Evolutionary conservation across 2,888 invertebrate genomes (phyloP).

Genomic region (Nymphalis polychloros): DNA sequence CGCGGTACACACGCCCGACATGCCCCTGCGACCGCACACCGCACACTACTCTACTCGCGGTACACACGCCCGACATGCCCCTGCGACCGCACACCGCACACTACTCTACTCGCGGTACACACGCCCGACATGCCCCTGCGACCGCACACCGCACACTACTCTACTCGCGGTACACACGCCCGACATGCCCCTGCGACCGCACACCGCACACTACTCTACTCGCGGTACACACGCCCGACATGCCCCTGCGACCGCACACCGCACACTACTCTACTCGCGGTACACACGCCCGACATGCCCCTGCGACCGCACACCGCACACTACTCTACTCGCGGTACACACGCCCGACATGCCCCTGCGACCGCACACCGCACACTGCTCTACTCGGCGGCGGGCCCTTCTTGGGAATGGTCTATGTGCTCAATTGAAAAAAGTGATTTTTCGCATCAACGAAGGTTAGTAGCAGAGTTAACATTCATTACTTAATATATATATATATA

Average conservation of each 20-base stretch:
- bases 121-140: slow-evolving; percentile 89
- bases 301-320: slow-evolving; percentile 61
- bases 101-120: slow-evolving; percentile 50
- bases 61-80: slow-evolving; percentile 87
- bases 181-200: slow-evolving; percentile 84
- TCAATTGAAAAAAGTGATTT: too few species aligned
- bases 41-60: too few species aligned
- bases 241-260: slow-evolving; percentile 77
- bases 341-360: slow-evolving; percentile 89
- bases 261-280: too few species aligned
- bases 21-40: slow-evolving; percentile 77
- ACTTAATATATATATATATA: too few species aligned
- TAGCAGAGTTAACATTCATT: too few species aligned
- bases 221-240: slow-evolving; percentile 85
- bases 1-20: slow-evolving; percentile 85
- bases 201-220: too few species aligned
- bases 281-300: slow-evolving; percentile 87
- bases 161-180: slow-evolving; percentile 80
- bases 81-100: slow-evolving; percentile 61
- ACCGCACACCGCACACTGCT: too few species aligned
- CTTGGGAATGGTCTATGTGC: too few species aligned
- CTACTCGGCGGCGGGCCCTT: too few species aligned
- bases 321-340: slow-evolving; percentile 50
- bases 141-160: too few species aligned
- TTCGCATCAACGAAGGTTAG: too few species aligned